Conservation (phyloP, 2,888 invertebrate genomes). For the Nebria salina region DNA sequence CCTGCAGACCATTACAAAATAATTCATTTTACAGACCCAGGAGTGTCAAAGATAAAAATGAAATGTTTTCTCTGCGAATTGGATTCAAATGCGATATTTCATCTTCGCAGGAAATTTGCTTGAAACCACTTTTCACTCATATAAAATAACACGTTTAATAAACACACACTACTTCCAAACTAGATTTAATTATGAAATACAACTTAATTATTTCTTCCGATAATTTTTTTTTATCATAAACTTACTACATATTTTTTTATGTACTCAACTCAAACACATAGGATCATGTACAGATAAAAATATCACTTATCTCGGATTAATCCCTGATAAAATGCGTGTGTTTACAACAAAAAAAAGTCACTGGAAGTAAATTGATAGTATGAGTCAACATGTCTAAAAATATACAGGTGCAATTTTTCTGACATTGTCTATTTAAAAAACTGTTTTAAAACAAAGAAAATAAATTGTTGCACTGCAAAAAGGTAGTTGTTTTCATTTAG, state of each 20-base stretch:
- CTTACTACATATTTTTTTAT: too few relatives aligned
- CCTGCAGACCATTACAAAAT: neutral
- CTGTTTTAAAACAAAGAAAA: neutral
- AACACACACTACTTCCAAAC: too few relatives aligned
- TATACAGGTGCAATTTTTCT: neutral
- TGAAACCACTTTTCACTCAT: too few relatives aligned
- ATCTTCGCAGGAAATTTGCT: neutral
- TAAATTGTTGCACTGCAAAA: neutral
- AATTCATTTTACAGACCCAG: neutral
- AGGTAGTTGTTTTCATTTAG: neutral
- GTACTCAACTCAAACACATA: neutral
- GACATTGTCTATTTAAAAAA: neutral
- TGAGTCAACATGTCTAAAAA: neutral
- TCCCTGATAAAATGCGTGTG: neutral
- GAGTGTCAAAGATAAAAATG: neutral
- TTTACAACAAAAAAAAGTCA: neutral
- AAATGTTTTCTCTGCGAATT: neutral
- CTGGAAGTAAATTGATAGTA: neutral
- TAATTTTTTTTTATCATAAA: too few relatives aligned
- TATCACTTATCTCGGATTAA: neutral
- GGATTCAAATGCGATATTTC: neutral
- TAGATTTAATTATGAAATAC: too few relatives aligned
- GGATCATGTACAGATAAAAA: neutral
- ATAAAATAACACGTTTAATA: too few relatives aligned
- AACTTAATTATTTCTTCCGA: too few relatives aligned